A percentile compares a stretch with the other conserved stretches of the same genome.
phyloP scores from a whole-genome alignment of 2,113 vertebrate genomes.

The Calonectris borealis region DNA sequence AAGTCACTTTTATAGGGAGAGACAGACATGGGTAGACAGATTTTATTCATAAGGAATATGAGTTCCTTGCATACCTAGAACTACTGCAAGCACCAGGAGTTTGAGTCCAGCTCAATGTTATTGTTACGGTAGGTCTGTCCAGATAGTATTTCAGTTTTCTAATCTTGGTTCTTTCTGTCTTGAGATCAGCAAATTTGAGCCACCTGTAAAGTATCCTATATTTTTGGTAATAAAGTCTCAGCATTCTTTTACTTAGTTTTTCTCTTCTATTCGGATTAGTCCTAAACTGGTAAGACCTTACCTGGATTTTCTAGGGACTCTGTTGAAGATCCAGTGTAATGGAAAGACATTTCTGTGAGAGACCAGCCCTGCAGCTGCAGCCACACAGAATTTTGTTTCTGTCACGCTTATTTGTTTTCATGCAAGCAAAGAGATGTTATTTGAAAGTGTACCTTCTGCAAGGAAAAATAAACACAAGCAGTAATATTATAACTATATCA shows the following conservation, averaged over 20 bases:
- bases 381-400: not conserved
- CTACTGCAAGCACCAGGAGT: not conserved
- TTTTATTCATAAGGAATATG: not conserved
- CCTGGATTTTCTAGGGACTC: not conserved
- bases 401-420: not conserved
- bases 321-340: not conserved
- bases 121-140: not conserved
- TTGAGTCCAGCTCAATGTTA: not conserved
- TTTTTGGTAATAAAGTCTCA: not conserved
- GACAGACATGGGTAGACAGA: not conserved
- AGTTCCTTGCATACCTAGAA: not conserved
- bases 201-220: not conserved
- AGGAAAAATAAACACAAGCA: not conserved
- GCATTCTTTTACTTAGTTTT: not conserved
- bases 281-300: not conserved
- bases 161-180: not conserved
- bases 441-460: not conserved
- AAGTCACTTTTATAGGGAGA: not conserved
- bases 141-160: not conserved
- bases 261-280: not conserved
- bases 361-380: not conserved
- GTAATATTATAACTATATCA: not conserved
- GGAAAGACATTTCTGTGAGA: not conserved
- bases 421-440: not conserved
- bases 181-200: not conserved